Conservation (phyloP, 2,797 vertebrate genomes). For the Enteromius radiatus region DNA sequence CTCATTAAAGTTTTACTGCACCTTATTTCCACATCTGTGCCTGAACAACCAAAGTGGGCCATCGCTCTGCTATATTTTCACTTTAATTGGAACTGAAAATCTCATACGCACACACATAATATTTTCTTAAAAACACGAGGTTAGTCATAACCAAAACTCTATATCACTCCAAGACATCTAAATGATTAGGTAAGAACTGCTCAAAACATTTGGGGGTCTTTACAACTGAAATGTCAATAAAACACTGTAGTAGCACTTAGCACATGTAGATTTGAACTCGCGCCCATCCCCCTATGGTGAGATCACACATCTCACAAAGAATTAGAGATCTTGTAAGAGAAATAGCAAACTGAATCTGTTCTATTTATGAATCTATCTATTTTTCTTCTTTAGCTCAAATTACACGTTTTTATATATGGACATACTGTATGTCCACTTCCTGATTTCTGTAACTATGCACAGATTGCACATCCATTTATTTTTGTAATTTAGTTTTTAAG, state of each 20-base stretch:
- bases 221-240: constrained; percentile 2
- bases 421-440: too few species aligned
- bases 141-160: not conserved
- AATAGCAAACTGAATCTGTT: constrained; percentile 61
- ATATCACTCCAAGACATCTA: not conserved
- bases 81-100: constrained; percentile 62
- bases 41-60: constrained; percentile 59
- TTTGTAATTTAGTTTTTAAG: too few species aligned
- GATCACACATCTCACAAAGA: constrained; percentile 23
- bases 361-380: constrained; percentile 5
- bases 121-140: not conserved
- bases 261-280: constrained; percentile 21
- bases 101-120: constrained; percentile 46
- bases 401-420: too few species aligned
- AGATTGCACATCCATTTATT: too few species aligned
- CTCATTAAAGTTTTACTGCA: constrained; percentile 77
- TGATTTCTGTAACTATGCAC: too few species aligned
- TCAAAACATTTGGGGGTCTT: constrained; percentile 4
- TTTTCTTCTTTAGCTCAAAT: constrained; percentile 59
- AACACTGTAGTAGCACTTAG: constrained; percentile 4
- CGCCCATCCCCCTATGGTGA: not conserved
- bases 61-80: constrained; percentile 68
- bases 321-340: constrained; percentile 52
- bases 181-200: not conserved
- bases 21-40: constrained; percentile 70